A percentile compares a stretch with the other conserved stretches of the same genome.
Conservation (phyloP, 2,888 invertebrate genomes). For the Incurvaria masculella region DNA sequence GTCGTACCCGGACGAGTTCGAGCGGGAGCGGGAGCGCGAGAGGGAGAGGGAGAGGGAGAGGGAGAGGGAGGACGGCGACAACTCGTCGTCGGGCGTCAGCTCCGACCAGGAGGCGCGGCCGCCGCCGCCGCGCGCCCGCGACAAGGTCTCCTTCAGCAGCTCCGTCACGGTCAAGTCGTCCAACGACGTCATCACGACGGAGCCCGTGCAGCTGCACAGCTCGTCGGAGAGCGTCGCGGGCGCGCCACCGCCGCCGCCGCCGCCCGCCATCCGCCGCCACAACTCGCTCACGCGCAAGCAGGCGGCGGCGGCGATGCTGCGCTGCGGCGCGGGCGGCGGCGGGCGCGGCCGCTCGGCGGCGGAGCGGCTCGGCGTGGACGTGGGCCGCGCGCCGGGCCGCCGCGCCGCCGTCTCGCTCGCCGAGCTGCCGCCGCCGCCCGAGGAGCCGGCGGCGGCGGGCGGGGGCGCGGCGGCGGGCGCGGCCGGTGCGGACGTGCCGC, state of each 20-base stretch:
- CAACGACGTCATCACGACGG: conserved; percentile 53
- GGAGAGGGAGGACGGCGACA: conserved; percentile 75
- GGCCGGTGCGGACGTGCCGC: conserved; percentile 23
- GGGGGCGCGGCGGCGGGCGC: conserved; percentile 29
- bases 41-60: no score
- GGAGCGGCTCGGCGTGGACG: conserved; percentile 43
- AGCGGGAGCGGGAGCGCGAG: conserved; percentile 43
- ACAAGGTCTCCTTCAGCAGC: conserved; percentile 50
- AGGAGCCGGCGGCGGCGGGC: conserved; percentile 56
- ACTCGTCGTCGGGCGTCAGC: conserved; percentile 85
- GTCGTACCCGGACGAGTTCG: conserved; percentile 83
- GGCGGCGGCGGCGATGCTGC: conserved; percentile 56
- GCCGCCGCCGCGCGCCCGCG: conserved; percentile 31
- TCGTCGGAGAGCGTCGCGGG: conserved; percentile 29
- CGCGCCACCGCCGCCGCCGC: conserved; percentile 33
- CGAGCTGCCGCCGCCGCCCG: conserved; percentile 77
- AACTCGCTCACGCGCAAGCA: conserved; percentile 61
- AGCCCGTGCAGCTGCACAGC: conserved; percentile 42
- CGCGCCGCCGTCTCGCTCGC: conserved; percentile 71
- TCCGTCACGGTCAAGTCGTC: conserved; percentile 50
- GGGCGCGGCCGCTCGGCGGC: conserved; percentile 33
- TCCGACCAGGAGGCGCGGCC: conserved; percentile 70
- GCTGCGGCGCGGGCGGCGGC: conserved; percentile 29
- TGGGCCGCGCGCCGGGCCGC: conserved; percentile 35
- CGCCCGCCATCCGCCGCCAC: conserved; percentile 54